Evolutionary conservation across 2,797 vertebrate genomes (phyloP), one percentile per base, ranked within the genome.

Genomic region (Ctenopoma multispine): DNA sequence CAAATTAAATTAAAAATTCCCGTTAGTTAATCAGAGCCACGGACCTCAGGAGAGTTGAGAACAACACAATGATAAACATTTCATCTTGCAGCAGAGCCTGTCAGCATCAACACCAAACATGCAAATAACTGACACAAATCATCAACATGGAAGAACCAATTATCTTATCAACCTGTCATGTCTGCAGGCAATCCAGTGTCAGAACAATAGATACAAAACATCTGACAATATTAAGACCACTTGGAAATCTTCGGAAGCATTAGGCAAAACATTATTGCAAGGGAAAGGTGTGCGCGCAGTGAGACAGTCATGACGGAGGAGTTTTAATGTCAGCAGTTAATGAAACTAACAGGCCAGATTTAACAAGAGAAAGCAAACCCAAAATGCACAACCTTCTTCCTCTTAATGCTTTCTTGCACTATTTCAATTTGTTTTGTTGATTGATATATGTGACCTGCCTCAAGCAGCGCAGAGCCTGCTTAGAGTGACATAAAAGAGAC

Each of bases 231-330:
- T 78, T 85, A 88, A 89, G 90, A 91, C 83, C 87, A 86, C 86
- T 89, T 87, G 61, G 80, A 89, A 89, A 86, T 87, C 60, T 84
- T 85, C 44, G 90, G 92, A 94, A 92, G 91, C 92, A 92, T 93
- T 77, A 59, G 84, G 77, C 75, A 78, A 82, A 82, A 78, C 60
- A 75, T 92, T 92, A 92, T 92, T 93, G 91, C 91, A 51, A 79
- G 72, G 67, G 80, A 83, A 77, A 85, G 77, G 78, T 79, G 75
- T 72, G 79, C 65, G 79, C 15, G 31, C 61, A 61, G 73, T 48
- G 46, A 66, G 53, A 79, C 23, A 46, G 53, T 31, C 38, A 31
- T 38, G 44, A 69, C 1, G 2, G 47, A 27, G 68, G 57, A 36
- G 38, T 56, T 72, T 56, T 65, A 66, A 84, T 65, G 74, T 69